Evolutionary conservation across 2,113 vertebrate species (phyloP), one percentile per base, ranked within the genome.

Genomic region (Pluvialis apricaria): DNA sequence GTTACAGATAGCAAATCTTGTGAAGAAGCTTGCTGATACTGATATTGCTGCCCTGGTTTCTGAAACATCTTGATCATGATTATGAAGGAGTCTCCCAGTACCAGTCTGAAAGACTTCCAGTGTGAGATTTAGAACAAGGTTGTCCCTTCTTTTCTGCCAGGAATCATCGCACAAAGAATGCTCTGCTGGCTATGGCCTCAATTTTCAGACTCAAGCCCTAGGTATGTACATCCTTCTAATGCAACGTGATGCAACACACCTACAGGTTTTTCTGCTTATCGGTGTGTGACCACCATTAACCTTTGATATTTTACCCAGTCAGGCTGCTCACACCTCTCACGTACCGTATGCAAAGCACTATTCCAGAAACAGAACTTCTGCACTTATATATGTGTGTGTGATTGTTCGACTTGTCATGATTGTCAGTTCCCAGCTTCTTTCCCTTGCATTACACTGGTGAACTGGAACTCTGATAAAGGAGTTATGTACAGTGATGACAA

Each of bases 401-500:
- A 47, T 61, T 94, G 70, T n/a, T 88, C 3, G 19, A 4, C 62
- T 95, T 84, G 60, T 86, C 94, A 31, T 42, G 72, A 73, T 86
- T 97, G 94, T 89, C 91, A 91, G 91, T 36, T 89, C 88, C 78
- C 81, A 94, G 73, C 95, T 93, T 94, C 88, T 86, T 88, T 69
- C 73, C 82, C 94, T 96, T 91, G 88, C 94, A 79, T 97, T 97
- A 95, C 96, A 90, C 36, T 77, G 80, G 94, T 97, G 96, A 98
- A 96, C 97, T 98, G 96, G 95, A 97, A 94, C 96, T 95, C 96
- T 98, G 97, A 98, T 98, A 98, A 98, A 98, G 98, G 97, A 98
- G 95, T 98, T 98, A 98, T 98, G 98, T 98, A 97, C 97, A 88
- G 98, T 96, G 98, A 99, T 99, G 99, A 99, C 98, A 99, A 98